Percentiles rank a stretch among this genome's conserved stretches.
These are phyloP conservation scores for Morpho helenor DNA, from an alignment of 2,888 invertebrate species.

Conservation along the genomic window DNA sequence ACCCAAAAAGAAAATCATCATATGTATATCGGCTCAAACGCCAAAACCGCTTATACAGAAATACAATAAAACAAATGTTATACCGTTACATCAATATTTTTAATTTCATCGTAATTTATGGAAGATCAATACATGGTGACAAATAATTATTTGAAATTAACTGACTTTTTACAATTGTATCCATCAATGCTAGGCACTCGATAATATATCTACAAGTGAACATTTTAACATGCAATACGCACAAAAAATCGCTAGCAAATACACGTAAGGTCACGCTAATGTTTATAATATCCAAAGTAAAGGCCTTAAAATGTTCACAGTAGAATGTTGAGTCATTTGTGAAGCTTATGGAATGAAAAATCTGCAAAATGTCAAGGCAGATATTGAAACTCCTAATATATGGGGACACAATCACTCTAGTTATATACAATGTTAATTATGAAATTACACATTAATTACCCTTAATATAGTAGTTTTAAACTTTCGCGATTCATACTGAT, in stretches of 20 bases:
- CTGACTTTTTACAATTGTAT: slow-evolving; percentile 77
- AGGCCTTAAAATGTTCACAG: slow-evolving; percentile 71
- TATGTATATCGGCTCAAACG: too few species aligned
- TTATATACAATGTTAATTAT: slow-evolving; percentile 62
- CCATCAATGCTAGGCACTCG: slow-evolving; percentile 77
- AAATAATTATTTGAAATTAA: slow-evolving; percentile 74
- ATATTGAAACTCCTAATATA: slow-evolving; percentile 57
- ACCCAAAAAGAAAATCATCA: too few species aligned
- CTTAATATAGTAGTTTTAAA: slow-evolving; percentile 34
- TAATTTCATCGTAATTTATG: slow-evolving; percentile 80
- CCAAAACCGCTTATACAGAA: too few species aligned
- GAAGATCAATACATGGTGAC: slow-evolving; percentile 80
- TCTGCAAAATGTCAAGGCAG: slow-evolving; percentile 54
- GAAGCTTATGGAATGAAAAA: slow-evolving; percentile 68
- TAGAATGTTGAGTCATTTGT: slow-evolving; percentile 52
- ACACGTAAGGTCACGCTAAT: slow-evolving; percentile 65
- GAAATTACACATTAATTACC: slow-evolving; percentile 54
- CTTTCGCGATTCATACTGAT: too few species aligned
- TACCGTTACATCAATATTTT: slow-evolving; percentile 78
- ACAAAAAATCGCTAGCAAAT: slow-evolving; percentile 66
- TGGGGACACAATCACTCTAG: slow-evolving; percentile 68
- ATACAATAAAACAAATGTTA: slow-evolving; percentile 57
- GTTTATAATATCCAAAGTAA: slow-evolving; percentile 65
- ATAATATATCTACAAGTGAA: slow-evolving; percentile 77
- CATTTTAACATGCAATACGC: slow-evolving; percentile 69